phyloP scores from a whole-genome alignment of 2,888 invertebrate genomes.

The Julus scanicus region DNA sequence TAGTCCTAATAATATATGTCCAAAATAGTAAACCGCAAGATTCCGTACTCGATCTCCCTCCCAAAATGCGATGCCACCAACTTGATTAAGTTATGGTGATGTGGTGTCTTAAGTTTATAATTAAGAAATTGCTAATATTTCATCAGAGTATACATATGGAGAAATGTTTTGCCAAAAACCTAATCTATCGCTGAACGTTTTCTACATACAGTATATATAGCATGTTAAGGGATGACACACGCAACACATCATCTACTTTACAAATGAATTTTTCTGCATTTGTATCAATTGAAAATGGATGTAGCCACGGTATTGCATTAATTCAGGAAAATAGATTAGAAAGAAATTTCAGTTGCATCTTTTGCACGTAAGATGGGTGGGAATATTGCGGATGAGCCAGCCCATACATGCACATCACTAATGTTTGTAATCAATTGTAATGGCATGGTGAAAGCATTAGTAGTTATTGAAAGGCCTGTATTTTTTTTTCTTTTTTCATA shows the following conservation, averaged over 20 bases:
- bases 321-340: slow-evolving; percentile 5
- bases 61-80: too few species aligned
- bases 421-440: slow-evolving; percentile 54
- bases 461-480: slow-evolving; percentile 47
- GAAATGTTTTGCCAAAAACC: too few species aligned
- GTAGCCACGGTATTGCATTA: background rate
- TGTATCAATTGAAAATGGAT: background rate
- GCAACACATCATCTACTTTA: background rate
- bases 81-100: too few species aligned
- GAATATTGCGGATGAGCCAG: background rate
- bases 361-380: background rate
- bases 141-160: too few species aligned
- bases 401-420: slow-evolving; percentile 41
- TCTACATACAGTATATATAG: background rate
- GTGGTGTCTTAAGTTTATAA: too few species aligned
- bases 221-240: background rate
- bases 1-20: too few species aligned
- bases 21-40: too few species aligned
- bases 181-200: background rate
- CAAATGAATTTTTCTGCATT: background rate
- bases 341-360: background rate
- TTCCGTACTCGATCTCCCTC: too few species aligned
- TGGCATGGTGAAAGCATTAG: slow-evolving; percentile 52
- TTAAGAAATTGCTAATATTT: too few species aligned
- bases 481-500: background rate